phyloP scores from a whole-genome alignment of 2,113 vertebrate species.

The Antennarius striatus region DNA sequence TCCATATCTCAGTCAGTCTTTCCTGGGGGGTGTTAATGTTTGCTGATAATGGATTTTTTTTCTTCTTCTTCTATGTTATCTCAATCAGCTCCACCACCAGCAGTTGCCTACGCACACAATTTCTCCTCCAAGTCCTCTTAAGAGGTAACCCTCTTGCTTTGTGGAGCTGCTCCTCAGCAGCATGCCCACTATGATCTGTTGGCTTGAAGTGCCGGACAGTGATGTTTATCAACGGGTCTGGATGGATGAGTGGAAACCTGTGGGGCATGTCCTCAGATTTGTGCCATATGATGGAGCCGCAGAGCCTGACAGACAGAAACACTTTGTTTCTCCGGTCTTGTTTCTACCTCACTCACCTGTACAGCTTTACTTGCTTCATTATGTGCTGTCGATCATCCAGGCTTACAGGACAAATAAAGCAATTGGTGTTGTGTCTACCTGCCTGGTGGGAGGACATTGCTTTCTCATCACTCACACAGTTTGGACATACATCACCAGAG shows the following conservation, averaged over 20 bases:
- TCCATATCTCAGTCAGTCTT: slow-evolving; percentile 48
- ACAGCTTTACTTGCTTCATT: slow-evolving; percentile 44
- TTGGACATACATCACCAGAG: slow-evolving; percentile 43
- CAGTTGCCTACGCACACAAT: slow-evolving; percentile 11
- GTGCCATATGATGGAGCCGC: background rate
- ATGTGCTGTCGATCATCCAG: slow-evolving; percentile 36
- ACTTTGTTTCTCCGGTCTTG: slow-evolving; percentile 9
- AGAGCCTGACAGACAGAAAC: slow-evolving; percentile 18
- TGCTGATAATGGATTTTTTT: slow-evolving; percentile 24
- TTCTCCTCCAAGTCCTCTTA: slow-evolving; percentile 34
- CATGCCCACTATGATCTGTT: slow-evolving; percentile 40
- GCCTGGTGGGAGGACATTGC: slow-evolving; percentile 6
- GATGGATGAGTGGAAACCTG: slow-evolving; percentile 46
- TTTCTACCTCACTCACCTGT: slow-evolving; percentile 30
- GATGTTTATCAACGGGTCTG: slow-evolving; percentile 63
- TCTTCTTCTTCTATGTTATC: slow-evolving; percentile 38
- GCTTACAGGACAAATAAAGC: slow-evolving; percentile 60
- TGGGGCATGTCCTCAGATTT: slow-evolving; percentile 19
- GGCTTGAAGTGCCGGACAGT: slow-evolving; percentile 49
- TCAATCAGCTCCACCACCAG: slow-evolving; percentile 23
- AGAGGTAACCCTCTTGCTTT: slow-evolving; percentile 21
- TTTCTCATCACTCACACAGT: slow-evolving; percentile 40
- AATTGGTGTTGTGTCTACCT: slow-evolving; percentile 50
- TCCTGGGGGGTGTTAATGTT: slow-evolving; percentile 41
- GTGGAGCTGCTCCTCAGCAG: slow-evolving; percentile 13